Evolutionary conservation across 2,888 invertebrate species (phyloP), one percentile per base, ranked within the genome.

Genomic region (Pogonocherus hispidulus): DNA sequence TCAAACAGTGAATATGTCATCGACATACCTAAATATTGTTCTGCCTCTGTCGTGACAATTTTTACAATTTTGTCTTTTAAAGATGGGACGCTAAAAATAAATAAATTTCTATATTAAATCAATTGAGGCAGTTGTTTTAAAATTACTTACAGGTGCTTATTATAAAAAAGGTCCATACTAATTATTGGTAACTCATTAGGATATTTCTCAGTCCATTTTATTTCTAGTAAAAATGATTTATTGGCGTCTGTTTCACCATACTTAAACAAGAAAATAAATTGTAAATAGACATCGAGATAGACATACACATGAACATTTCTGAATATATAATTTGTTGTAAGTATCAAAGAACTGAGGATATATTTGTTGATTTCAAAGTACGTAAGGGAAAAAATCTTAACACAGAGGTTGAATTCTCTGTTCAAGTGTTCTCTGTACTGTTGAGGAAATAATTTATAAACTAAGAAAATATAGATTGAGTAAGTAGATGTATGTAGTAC

Each of bases 1-100:
- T 98, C 97, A 83, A 98, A 96, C 60, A 98, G 85, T 0, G 96
- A 94, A 82, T 96, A 98, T 0, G 97, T 98, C 96, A 97, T 97
- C 1, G 96, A 96, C 86, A 93, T 93, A 0, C 96, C 97, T 14
- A 96, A 80, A 89, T 94, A 93, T 78, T 94, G 93, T 44, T 94
- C 91, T 0, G 94, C 94, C 84, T 96, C 95, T 9, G 88, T 86
- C 11, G 87, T 86, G 0, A 95, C 85, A 59, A 89, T 87, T 6
- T 87, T 83, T 9, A 89, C 80, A 69, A 96, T 90, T 81, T 90
- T 91, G 52, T 91, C 86, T 85, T 96, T 96, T 0, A 95, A 91
- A 1, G 88, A 81, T 37, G 88, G 87, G 70, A 92, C 82, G 84
- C 95, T 95, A 62, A 14, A 74, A 73, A 51, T 49, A 37, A 16